Base-by-base conservation (phyloP, 2,113 vertebrate species). In the Paraplagusia blochii region DNA sequence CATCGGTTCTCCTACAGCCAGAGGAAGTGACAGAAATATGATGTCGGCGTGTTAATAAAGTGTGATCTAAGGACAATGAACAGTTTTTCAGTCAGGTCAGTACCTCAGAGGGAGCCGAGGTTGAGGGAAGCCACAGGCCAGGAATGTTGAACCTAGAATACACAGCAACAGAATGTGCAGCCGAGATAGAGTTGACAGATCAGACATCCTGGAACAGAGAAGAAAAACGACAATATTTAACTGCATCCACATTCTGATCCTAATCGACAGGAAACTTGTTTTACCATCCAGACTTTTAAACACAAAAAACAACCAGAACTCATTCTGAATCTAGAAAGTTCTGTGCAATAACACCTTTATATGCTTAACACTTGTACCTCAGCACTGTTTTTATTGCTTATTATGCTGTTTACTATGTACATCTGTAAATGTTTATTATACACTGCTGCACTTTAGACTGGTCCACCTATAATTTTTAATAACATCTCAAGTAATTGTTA, bases 111-210 rank as follows among this genome's bases (percentile, higher is more conserved):
- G 71, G 5, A 77, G 56, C 10, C 44, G 77, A 47, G 80, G 56
- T 16, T 80, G 87, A 16, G 90, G 88, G 57, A 88, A 87, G 52
- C 83, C 82, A 11, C 80, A 75, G 7, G 81, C 78, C 64, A 74
- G 15, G 40, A 78, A 10, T 38, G 72, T 85, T 63, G 82, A 65
- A 63, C 64, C 66, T 70, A 90, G 58, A 57, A 88, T 58, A 42
- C 79, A 77, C 22, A 88, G 53, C 54, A 87, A 34, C n/a, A 86
- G 62, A 47, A 83, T 38, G 12, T 75, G 68, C 18, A 59, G 8
- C 3, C 70, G 66, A 6, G 66, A 45, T 15, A 68, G 38, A 38
- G 52, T 9, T 7, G 39, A 43, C 59, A 74, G 50, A 19, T 61
- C 53, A 48, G 69, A 52, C 89, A 90, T 90, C 78, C 79, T 88